Evolutionary conservation across 1,140 invertebrate genomes (phyloP).

Genomic region (Drosophila dunni): DNA sequence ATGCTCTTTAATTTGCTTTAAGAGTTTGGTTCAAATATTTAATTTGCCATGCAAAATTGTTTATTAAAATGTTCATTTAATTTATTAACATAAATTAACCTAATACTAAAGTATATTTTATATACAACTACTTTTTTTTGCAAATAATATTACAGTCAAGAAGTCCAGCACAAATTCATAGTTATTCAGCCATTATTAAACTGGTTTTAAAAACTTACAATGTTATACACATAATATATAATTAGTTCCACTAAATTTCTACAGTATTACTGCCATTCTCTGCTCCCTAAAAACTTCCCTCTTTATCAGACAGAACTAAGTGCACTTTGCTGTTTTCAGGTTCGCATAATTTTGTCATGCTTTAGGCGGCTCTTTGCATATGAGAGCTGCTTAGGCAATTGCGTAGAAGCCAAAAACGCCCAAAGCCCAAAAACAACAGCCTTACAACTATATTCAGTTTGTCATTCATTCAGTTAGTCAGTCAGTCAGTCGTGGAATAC

Average conservation of each 20-base stretch:
- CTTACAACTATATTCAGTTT: conserved; percentile 33
- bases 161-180: too few relatives aligned
- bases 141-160: too few relatives aligned
- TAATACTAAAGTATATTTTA: too few relatives aligned
- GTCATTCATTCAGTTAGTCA: conserved; percentile 23
- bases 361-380: conserved; percentile 16
- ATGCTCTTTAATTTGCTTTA: neutral
- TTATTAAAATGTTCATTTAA: too few relatives aligned
- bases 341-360: conserved; percentile 21
- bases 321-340: conserved; percentile 39
- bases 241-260: too few relatives aligned
- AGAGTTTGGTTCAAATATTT: too few relatives aligned
- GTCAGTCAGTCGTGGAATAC: neutral
- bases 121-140: too few relatives aligned
- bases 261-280: too few relatives aligned
- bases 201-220: too few relatives aligned
- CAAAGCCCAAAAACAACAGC: conserved; percentile 19
- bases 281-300: neutral
- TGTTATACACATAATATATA: too few relatives aligned
- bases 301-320: conserved; percentile 14
- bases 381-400: conserved; percentile 10
- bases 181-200: neutral
- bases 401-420: conserved; percentile 42
- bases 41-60: too few relatives aligned
- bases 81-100: too few relatives aligned